phyloP scores from a whole-genome alignment of 2,113 vertebrate species.

The Laterallus jamaicensis region DNA sequence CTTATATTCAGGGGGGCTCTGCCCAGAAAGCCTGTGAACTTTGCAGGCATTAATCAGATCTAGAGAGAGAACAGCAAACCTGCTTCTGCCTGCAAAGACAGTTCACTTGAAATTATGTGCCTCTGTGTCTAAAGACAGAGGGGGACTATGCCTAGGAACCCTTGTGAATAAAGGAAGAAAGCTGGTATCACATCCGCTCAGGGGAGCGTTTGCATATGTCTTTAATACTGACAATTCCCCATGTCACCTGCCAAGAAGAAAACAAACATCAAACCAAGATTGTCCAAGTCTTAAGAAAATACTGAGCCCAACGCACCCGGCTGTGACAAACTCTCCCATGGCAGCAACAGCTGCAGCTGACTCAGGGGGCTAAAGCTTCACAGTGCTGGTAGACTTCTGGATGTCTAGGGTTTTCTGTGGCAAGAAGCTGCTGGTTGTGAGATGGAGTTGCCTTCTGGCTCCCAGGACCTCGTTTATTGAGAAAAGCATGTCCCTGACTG shows the following conservation, averaged over 20 bases:
- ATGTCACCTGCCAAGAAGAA: background rate
- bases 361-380: background rate
- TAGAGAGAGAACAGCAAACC: background rate
- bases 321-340: background rate
- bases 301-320: background rate
- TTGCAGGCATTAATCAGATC: background rate
- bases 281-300: background rate
- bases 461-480: background rate
- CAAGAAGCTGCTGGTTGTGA: background rate
- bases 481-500: background rate
- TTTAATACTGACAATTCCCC: background rate
- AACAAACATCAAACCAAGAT: background rate
- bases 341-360: background rate
- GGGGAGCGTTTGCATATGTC: background rate
- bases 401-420: background rate
- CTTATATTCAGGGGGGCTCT: background rate
- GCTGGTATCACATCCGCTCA: background rate
- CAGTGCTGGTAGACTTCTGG: background rate
- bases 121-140: background rate
- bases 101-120: background rate
- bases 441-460: background rate
- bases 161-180: background rate
- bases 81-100: background rate
- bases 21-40: background rate
- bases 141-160: background rate